Conservation (phyloP, 2,888 invertebrate species). For the Tenthredo amoena region DNA sequence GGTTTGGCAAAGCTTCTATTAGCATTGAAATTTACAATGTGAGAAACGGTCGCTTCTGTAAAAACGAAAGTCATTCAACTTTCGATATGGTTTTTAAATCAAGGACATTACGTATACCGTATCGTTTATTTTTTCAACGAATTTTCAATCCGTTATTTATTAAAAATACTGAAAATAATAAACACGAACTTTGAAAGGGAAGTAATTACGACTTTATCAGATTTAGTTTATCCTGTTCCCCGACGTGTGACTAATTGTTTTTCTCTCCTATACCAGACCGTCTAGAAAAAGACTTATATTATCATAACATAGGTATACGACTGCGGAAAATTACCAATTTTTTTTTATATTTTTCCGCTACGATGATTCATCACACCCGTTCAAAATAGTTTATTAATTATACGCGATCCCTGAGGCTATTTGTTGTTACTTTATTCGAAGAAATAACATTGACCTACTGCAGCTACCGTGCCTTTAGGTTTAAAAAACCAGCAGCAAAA, state of each 20-base stretch:
- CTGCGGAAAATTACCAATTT: neutral
- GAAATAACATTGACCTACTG: conserved; percentile 38
- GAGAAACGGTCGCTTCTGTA: neutral
- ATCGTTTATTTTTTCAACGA: neutral
- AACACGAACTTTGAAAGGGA: neutral
- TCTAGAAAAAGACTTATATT: neutral
- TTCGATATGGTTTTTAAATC: neutral
- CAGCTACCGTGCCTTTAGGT: neutral
- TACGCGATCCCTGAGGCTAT: neutral
- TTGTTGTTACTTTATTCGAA: neutral
- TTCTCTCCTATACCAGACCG: neutral
- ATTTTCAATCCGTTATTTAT: neutral
- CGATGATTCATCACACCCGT: neutral
- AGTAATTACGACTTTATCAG: conserved; percentile 9
- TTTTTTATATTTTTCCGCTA: neutral
- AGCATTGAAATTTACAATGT: neutral
- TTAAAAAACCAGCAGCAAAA: neutral
- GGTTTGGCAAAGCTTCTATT: neutral
- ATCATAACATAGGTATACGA: neutral
- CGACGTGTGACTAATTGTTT: neutral
- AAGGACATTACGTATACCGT: neutral
- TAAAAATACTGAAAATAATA: neutral
- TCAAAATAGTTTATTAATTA: neutral
- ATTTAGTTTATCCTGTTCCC: neutral
- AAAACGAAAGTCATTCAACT: neutral